Evolutionary conservation across 1,140 invertebrate species (phyloP).

Genomic region (Ctenoplectra terminalis): DNA sequence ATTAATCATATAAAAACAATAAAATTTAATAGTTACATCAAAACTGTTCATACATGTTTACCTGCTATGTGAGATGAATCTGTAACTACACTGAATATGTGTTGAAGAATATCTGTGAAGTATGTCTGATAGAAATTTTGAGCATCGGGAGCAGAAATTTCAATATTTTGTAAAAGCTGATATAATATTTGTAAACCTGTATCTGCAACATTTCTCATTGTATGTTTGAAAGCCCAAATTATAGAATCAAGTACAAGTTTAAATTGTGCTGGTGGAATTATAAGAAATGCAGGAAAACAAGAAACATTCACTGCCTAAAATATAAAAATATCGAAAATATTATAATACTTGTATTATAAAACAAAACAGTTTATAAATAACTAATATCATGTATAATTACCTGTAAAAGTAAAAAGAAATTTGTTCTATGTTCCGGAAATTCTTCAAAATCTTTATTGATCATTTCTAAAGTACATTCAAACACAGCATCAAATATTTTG

Average conservation of each 20-base stretch:
- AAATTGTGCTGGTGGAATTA: slow-evolving; percentile 98
- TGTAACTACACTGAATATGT: slow-evolving; percentile 99
- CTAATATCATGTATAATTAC: slow-evolving; percentile 77
- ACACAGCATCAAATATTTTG: slow-evolving; percentile 99
- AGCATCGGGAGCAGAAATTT: slow-evolving; percentile 88
- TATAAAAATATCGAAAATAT: slow-evolving; percentile 48
- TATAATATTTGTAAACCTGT: slow-evolving; percentile 93
- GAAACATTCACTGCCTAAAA: slow-evolving; percentile 93
- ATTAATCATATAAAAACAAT: slow-evolving; percentile 27
- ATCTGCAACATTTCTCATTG: slow-evolving; percentile 99
- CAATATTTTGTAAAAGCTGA: slow-evolving; percentile 95
- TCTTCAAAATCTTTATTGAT: slow-evolving; percentile 99
- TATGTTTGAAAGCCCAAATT: slow-evolving; percentile 99
- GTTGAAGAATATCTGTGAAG: slow-evolving; percentile 98
- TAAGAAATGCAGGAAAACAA: slow-evolving; percentile 97
- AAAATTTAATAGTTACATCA: slow-evolving; percentile 11
- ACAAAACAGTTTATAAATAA: slow-evolving; percentile 28
- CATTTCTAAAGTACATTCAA: slow-evolving; percentile 99
- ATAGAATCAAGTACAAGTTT: slow-evolving; percentile 99
- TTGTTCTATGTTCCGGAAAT: slow-evolving; percentile 98
- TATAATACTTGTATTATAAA: slow-evolving; percentile 18
- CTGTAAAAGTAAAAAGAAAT: slow-evolving; percentile 98
- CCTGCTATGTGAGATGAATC: slow-evolving; percentile 99
- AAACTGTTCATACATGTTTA: slow-evolving; percentile 71
- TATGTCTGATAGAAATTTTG: slow-evolving; percentile 99